phyloP scores from a whole-genome alignment of 2,888 invertebrate genomes.

The Hydroisotoma schaefferi region DNA sequence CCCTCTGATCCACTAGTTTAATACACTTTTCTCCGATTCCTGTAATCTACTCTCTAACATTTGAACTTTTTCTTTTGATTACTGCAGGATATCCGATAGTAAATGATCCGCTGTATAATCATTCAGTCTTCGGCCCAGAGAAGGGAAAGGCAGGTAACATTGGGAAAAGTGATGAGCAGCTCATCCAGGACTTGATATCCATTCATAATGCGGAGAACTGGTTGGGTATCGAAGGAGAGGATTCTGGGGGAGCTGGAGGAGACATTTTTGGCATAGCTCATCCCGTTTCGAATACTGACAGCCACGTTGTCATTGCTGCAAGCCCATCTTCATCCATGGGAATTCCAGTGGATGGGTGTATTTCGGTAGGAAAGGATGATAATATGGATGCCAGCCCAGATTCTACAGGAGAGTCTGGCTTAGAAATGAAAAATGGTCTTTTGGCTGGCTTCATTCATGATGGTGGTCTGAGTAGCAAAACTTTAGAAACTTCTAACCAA shows the following conservation, averaged over 20 bases:
- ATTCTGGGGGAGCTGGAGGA: conserved; percentile 58
- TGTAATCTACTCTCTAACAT: no score
- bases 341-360: background rate
- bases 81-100: conserved; percentile 86
- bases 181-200: conserved; percentile 81
- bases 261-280: conserved; percentile 42
- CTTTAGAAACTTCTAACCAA: no score
- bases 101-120: conserved; percentile 96
- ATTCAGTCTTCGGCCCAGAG: conserved; percentile 88
- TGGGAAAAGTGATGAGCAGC: conserved; percentile 82
- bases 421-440: no score
- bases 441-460: no score
- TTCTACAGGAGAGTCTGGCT: background rate
- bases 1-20: no score
- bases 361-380: background rate
- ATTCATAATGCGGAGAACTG: conserved; percentile 93
- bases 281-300: conserved; percentile 10
- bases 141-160: conserved; percentile 81
- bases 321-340: conserved; percentile 6
- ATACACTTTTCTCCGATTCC: background rate
- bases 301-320: conserved; percentile 7
- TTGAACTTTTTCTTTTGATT: background rate
- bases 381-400: background rate
- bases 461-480: no score
- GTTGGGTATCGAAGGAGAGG: conserved; percentile 85